Evolutionary conservation across 1,140 invertebrate genomes (phyloP).

Genomic region (Aphelenchoides fujianensis): DNA sequence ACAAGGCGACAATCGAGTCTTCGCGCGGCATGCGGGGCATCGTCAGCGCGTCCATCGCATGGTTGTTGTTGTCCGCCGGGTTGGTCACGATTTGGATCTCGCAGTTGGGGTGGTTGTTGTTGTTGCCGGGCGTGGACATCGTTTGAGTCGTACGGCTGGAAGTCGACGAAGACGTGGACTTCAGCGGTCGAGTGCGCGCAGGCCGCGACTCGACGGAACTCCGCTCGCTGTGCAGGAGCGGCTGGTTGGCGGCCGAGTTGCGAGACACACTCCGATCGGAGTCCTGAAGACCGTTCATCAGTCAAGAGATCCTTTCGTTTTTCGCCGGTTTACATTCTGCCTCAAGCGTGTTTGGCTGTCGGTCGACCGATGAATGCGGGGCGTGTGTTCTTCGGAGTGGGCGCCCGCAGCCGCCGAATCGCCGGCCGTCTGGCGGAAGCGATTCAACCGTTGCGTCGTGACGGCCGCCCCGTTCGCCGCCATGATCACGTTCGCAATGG

Average conservation of each 20-base stretch:
- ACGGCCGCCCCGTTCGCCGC: constrained; percentile 31
- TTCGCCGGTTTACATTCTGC: background rate
- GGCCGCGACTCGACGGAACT: background rate
- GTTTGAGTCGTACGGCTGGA: background rate
- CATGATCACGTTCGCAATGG: constrained; percentile 37
- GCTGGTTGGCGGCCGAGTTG: background rate
- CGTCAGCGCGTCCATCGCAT: background rate
- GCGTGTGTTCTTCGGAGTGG: background rate
- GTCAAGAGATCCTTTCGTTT: background rate
- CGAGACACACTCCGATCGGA: constrained; percentile 1
- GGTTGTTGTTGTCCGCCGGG: background rate
- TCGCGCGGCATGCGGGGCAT: constrained; percentile 1
- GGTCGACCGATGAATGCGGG: background rate
- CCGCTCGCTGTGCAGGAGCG: background rate
- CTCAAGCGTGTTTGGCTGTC: background rate
- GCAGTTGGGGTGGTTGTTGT: background rate
- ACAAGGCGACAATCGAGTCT: background rate
- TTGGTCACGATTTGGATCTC: background rate
- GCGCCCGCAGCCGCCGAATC: background rate
- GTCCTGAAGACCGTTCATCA: background rate
- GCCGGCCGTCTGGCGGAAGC: background rate
- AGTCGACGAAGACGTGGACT: background rate
- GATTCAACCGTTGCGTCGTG: constrained; percentile 9
- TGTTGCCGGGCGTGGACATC: background rate
- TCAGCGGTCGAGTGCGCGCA: background rate